Conservation (phyloP, 2,888 invertebrate species). For the Pseudococcus jackbeardsleyi region DNA sequence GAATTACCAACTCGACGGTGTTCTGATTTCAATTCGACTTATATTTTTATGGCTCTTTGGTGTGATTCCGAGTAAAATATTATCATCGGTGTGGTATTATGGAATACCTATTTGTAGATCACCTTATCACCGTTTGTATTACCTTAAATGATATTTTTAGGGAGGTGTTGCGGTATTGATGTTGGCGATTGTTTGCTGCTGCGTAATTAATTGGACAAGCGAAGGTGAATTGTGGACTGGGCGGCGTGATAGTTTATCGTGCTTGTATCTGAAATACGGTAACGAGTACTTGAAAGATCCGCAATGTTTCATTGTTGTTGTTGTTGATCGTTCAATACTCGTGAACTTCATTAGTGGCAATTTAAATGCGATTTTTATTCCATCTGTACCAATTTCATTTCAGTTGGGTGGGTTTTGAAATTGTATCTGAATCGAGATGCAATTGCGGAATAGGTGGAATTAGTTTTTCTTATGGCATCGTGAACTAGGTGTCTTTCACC, state of each 20-base stretch:
- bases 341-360: neutral
- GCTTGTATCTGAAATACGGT: neutral
- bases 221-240: neutral
- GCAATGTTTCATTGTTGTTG: neutral
- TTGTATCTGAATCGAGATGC: no score
- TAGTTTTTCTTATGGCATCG: no score
- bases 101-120: neutral
- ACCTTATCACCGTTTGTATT: neutral
- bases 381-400: no score
- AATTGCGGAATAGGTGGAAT: no score
- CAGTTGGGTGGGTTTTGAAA: no score
- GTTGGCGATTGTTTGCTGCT: neutral
- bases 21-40: neutral
- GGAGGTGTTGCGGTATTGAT: conserved; percentile 7
- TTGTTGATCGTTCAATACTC: conserved; percentile 1
- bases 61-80: neutral
- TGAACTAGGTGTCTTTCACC: no score
- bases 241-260: conserved; percentile 7
- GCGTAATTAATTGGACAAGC: neutral
- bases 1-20: neutral
- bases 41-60: neutral
- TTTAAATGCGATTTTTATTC: neutral
- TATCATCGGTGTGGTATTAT: neutral
- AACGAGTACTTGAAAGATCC: neutral
- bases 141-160: neutral